These are phyloP conservation scores for Cremastinae sp. DNA, from an alignment of 2,888 invertebrate genomes.

Conservation along the genomic window DNA sequence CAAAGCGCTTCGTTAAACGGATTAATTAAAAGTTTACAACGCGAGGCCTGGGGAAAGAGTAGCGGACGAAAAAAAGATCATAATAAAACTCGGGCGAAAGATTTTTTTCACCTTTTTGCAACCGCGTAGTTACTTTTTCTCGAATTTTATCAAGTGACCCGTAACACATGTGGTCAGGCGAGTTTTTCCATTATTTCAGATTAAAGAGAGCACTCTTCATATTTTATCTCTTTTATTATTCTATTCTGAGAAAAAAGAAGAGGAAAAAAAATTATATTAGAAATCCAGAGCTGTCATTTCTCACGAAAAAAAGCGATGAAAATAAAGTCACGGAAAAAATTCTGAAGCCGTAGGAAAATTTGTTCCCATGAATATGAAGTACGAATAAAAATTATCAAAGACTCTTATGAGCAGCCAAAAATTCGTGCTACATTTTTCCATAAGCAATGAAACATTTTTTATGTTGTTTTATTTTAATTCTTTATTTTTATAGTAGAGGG, in stretches of 20 bases:
- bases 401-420: conserved; percentile 9
- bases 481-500: conserved; percentile 21
- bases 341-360: no score
- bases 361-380: not conserved
- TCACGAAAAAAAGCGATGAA: no score
- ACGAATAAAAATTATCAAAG: no score
- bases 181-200: conserved; percentile 10
- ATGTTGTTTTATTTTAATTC: conserved; percentile 10
- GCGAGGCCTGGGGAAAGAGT: conserved; percentile 17
- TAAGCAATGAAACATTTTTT: conserved; percentile 12
- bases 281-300: no score
- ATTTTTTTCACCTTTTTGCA: conserved; percentile 27
- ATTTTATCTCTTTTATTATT: no score
- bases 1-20: conserved; percentile 46
- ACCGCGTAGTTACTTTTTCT: conserved; percentile 39
- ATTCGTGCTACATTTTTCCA: conserved; percentile 21
- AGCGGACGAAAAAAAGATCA: conserved; percentile 29
- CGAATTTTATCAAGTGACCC: conserved; percentile 56
- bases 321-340: no score
- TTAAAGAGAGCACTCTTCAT: not conserved
- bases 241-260: not conserved
- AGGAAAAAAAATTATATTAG: no score
- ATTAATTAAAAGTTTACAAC: conserved; percentile 58
- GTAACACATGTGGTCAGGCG: conserved; percentile 34
- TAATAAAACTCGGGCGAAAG: conserved; percentile 17